Evolutionary conservation across 2,888 invertebrate species (phyloP), one percentile per base, ranked within the genome.

Genomic region (Chloroclystis v-ata): DNA sequence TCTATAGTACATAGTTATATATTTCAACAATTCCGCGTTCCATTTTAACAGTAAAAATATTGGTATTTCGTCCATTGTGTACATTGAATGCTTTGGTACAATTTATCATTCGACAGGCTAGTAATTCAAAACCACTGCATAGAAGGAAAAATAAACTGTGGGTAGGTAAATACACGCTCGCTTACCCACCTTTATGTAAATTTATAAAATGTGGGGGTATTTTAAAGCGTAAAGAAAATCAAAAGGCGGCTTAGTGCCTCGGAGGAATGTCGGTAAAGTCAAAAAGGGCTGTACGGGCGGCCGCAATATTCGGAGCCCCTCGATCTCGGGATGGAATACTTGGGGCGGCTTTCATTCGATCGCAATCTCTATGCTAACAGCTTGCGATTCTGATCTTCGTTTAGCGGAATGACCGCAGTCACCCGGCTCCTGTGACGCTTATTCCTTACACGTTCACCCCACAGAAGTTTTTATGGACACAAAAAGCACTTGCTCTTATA

Each of bases 361-460:
- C 78, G 81, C 86, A 85, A 87, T 87, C 85, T 87, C 86, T 87
- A 87, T 87, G 86, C 87, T 86, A 87, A 86, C 83, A 84, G 86
- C 83, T 79, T 81, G 81, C 84, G 87, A 87, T 87, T 87, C 83
- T 82, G 86, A 87, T 87, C 87, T 87, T 86, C 87, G 86, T 86
- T 87, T 87, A 86, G 84, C 86, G 82, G 69, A 87, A 87, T 87
- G 87, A 87, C 87, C 87, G 83, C 87, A 84, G 84, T 74, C 84
- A 79, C 85, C 82, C 78, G 67, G 70, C 71, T 72, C 72, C 76
- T 68, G 79, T 78, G 81, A 82, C 81, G 83, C 74, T 83, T 84
- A 86, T 84, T 85, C 85, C 81, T 78, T 78, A 84, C 86, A 86
- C 86, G 85, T 86, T 81, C 77, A 75, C 76, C 77, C 78, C 77